Conservation (phyloP, 2,797 vertebrate species). For the Lutjanus argentimaculatus region DNA sequence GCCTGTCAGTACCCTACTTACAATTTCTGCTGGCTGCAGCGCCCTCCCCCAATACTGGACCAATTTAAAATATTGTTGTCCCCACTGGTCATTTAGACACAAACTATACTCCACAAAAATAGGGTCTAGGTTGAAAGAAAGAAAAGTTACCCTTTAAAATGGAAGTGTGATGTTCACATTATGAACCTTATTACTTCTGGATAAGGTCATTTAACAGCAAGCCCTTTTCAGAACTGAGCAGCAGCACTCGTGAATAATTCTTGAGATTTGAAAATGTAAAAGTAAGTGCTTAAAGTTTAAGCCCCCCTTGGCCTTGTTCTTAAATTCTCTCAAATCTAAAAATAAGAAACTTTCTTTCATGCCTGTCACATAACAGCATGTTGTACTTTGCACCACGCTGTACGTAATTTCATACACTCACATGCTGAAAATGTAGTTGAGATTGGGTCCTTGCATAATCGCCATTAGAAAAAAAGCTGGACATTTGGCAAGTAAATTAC, state of each 20-base stretch:
- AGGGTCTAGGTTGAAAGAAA: too few species aligned
- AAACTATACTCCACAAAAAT: too few species aligned
- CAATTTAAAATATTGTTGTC: too few species aligned
- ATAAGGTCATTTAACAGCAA: constrained; percentile 2
- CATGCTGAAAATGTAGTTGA: too few species aligned
- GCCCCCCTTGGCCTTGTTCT: not conserved
- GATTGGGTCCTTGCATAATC: not conserved
- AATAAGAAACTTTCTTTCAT: not conserved
- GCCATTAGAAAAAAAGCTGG: not conserved
- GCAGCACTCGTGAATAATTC: constrained; percentile 26
- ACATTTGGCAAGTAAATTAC: not conserved
- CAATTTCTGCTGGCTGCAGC: too few species aligned
- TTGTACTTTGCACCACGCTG: not conserved
- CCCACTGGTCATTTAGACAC: too few species aligned
- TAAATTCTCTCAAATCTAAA: not conserved
- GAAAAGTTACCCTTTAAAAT: not conserved
- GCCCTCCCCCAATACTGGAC: too few species aligned
- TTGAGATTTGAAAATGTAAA: not conserved
- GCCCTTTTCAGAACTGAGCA: not conserved
- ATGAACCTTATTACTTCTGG: not conserved
- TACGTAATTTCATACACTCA: not conserved
- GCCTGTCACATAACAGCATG: not conserved
- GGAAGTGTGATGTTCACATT: constrained; percentile 11
- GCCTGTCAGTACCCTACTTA: too few species aligned
- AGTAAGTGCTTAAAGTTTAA: not conserved